Evolutionary conservation across 2,113 vertebrate species (phyloP).

Genomic region (Lepus europaeus): DNA sequence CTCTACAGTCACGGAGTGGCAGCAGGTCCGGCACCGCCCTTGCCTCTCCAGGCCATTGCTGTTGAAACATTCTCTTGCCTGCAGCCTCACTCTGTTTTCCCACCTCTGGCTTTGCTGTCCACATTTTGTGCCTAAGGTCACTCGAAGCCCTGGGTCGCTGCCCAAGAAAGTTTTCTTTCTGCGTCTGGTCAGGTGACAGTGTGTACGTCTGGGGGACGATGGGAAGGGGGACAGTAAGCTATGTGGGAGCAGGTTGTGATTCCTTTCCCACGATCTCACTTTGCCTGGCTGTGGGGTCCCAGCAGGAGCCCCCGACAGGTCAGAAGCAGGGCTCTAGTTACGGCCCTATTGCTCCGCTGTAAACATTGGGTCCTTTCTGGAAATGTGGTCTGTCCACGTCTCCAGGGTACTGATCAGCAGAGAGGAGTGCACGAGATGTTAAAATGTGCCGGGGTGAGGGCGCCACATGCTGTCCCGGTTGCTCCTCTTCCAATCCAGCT

Average conservation of each 20-base stretch:
- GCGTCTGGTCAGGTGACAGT: background rate
- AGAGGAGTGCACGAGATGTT: background rate
- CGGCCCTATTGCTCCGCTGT: background rate
- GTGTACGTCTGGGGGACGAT: background rate
- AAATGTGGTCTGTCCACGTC: background rate
- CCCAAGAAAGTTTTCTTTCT: background rate
- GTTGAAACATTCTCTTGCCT: background rate
- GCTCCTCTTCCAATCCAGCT: too few relatives aligned
- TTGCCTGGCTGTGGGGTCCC: background rate
- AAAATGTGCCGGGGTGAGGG: fast-evolving
- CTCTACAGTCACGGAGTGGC: background rate
- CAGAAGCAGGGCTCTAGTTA: background rate
- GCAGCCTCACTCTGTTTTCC: background rate
- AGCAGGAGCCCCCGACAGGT: background rate
- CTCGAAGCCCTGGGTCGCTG: too few relatives aligned
- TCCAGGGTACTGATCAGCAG: background rate
- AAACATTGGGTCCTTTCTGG: background rate
- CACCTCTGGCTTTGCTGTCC: background rate
- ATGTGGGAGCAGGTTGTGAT: background rate
- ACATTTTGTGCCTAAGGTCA: background rate
- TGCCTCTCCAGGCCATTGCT: background rate
- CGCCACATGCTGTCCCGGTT: too few relatives aligned
- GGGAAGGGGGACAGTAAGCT: background rate
- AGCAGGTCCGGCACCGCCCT: too few relatives aligned
- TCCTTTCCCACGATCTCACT: background rate